Base-by-base conservation (phyloP, 2,113 vertebrate genomes). In the Rhynchomys soricoides region DNA sequence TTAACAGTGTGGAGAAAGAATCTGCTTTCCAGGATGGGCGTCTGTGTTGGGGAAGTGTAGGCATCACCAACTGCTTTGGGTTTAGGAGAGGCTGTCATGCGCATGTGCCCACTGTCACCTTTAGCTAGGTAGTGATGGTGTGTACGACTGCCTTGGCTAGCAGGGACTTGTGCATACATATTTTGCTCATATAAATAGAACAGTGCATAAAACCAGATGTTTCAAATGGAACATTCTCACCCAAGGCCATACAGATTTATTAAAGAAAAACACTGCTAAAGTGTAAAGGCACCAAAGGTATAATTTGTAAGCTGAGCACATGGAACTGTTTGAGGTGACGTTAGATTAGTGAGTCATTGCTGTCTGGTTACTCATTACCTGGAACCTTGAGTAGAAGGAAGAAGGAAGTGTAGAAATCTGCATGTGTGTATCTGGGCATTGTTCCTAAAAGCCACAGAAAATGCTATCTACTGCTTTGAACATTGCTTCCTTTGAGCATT, bases 311-410 rank as follows among this genome's bases (percentile, higher is more conserved):
- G 17, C 19, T 50, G 64, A 90, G 79, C 57, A 66, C 50, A 24
- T 48, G 52, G 50, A 59, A 55, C 64, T 86, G 0, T 90, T 79
- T 40, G 70, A 74, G 71, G 64, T 97, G 34, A 70, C 9, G 1
- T 68, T 70, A 90, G 68, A 6, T 1, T 43, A 5, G 74, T 82
- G 93, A 96, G 87, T 90, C 91, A 96, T n/a, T 15, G 59, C 52
- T 93, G 0, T 57, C 57, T 89, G 87, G 55, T 96, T 92, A 90
- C 82, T 96, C 92, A 93, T 96, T 96, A 92, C 70, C 93, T 95
- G 93, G 79, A 70, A 6, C 1, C 2, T 52, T 37, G 70, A 55
- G 17, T 70, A 87, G 68, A 74, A 94, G 88, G 96, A 96, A 96
- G 93, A 75, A 96, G 95, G 91, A 96, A 96, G 52, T 66, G 21